Evolutionary conservation across 2,888 invertebrate species (phyloP), one percentile per base, ranked within the genome.

Genomic region (Chrysolina haemoptera): DNA sequence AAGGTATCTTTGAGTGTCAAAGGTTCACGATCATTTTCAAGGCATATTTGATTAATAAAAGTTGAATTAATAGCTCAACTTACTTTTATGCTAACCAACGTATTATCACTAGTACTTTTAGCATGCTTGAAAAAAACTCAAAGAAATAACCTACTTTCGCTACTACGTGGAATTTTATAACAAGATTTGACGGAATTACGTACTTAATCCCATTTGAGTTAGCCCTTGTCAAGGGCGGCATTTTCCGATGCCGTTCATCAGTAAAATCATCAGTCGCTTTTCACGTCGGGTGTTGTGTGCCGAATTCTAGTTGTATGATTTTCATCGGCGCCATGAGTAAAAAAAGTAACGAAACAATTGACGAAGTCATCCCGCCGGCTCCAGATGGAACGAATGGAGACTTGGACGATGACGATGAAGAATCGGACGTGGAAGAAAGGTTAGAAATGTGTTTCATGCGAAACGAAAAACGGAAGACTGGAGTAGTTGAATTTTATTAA

Each of bases 171-270:
- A 68, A 71, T 68, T 71, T 71, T 71, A 71, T 75, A 75, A 75
- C 75, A 75, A 75, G 75, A 75, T 75, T 75, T 68, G 68, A 62
- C 62, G 16, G 71, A 68, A 75, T 75, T 75, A 71, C 55, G 62
- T 46, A 50, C 22, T 50, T 75, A 75, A 75, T 75, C 75, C 40
- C 66, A 75, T 75, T 71, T 63, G 43, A 40, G 67, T 62, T 71
- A 68, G 63, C 66, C 65, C 53, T 69, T 62, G 68, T 68, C 71
- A 71, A 75, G 75, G 75, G 67, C 62, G 69, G 48, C 43, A 64
- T 69, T 62, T 46, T 48, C 48, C 35, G 62, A 62, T 59, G 62
- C 18, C 63, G 62, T 65, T 71, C 46, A 71, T 71, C 74, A 74
- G 48, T 18, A 53, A 59, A 46, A 70, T 65, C 65, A 69, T 64